Evolutionary conservation across 2,888 invertebrate genomes (phyloP).

Genomic region (Cataglyphis rosenhaueri): DNA sequence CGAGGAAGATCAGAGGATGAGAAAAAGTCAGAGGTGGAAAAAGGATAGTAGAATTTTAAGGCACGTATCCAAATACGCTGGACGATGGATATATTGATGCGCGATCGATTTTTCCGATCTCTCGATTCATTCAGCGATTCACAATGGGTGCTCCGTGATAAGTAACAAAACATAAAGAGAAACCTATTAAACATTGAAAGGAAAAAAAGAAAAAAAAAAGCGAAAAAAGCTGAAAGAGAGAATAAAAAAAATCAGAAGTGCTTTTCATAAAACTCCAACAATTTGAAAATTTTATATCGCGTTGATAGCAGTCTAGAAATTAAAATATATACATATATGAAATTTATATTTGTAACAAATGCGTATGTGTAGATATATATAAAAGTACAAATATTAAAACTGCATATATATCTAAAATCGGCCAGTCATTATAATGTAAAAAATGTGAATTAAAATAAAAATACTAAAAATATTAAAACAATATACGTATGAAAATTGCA

Average conservation of each 20-base stretch:
- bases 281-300: background rate
- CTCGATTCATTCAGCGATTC: conserved; percentile 36
- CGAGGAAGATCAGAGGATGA: conserved; percentile 69
- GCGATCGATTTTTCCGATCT: conserved; percentile 40
- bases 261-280: conserved; percentile 1
- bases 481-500: background rate
- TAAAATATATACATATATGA: background rate
- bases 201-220: background rate
- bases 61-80: conserved; percentile 45
- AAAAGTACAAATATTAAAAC: background rate
- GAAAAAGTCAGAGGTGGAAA: conserved; percentile 70
- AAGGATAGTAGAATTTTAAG: conserved; percentile 39
- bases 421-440: background rate
- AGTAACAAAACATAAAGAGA: conserved; percentile 18
- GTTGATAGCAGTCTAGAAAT: background rate
- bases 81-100: conserved; percentile 23
- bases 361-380: background rate
- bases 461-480: background rate
- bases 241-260: background rate
- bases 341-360: background rate
- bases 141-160: conserved; percentile 5
- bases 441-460: background rate
- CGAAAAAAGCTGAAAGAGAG: background rate
- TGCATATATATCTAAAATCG: background rate
- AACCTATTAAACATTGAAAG: background rate